These are phyloP conservation scores for Brachystomella parvula DNA, from an alignment of 1,140 invertebrate genomes.

Conservation along the genomic window DNA sequence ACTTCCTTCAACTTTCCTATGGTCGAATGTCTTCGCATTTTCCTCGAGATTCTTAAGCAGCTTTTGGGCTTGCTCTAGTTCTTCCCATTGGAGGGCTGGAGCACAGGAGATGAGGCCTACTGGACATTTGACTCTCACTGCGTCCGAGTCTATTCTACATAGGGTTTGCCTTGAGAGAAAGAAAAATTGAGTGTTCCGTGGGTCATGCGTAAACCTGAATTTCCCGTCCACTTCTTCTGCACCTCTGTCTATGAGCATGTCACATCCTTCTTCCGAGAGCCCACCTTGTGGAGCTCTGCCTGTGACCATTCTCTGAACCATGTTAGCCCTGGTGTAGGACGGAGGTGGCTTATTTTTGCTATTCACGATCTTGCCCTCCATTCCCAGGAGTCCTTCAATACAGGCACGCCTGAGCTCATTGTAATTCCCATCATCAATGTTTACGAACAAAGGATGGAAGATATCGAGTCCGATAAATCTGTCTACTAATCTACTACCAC, in stretches of 20 bases:
- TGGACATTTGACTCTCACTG: conserved; percentile 19
- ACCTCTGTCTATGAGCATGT: conserved; percentile 40
- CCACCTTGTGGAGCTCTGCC: conserved; percentile 36
- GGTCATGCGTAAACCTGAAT: conserved; percentile 31
- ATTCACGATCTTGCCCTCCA: conserved; percentile 23
- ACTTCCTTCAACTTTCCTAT: conserved; percentile 27
- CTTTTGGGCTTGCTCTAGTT: conserved; percentile 4
- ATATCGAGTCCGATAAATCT: conserved; percentile 32
- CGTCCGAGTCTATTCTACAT: too few species aligned
- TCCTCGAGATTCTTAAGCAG: conserved; percentile 8
- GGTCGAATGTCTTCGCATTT: conserved; percentile 12
- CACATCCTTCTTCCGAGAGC: conserved; percentile 34
- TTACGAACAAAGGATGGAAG: conserved; percentile 15
- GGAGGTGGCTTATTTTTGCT: conserved; percentile 13
- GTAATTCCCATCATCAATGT: conserved; percentile 4
- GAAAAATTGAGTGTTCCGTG: conserved; percentile 23
- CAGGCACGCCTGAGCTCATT: background rate
- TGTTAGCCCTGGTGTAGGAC: conserved; percentile 31
- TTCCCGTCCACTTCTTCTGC: conserved; percentile 23
- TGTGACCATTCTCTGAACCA: conserved; percentile 36
- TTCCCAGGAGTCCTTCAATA: conserved; percentile 7
- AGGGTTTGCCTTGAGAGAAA: background rate
- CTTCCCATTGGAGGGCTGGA: conserved; percentile 28
- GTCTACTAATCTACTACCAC: conserved; percentile 19
- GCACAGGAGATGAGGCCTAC: conserved; percentile 32